Evolutionary conservation across 2,113 vertebrate species (phyloP).

Genomic region (Syngnathus scovelli): DNA sequence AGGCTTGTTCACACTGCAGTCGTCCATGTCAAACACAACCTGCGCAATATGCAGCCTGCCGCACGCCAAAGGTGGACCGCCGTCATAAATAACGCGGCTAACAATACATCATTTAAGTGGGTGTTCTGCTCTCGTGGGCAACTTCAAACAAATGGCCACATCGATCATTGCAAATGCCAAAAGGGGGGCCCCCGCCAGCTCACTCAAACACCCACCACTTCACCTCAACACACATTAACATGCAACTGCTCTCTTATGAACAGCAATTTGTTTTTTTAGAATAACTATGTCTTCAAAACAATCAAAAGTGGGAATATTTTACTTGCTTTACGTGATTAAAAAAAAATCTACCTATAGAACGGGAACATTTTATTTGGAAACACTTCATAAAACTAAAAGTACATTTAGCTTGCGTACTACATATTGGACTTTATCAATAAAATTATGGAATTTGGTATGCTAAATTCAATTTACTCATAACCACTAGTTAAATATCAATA

Average conservation of each 20-base stretch:
- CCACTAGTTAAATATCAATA: neutral
- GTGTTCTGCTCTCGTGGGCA: constrained; percentile 65
- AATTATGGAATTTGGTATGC: neutral
- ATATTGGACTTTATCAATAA: neutral
- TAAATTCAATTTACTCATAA: neutral
- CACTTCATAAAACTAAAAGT: no score
- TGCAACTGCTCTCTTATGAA: constrained; percentile 51
- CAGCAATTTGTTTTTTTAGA: constrained; percentile 49
- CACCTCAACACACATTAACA: constrained; percentile 47
- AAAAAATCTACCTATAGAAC: neutral
- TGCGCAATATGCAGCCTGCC: constrained; percentile 50
- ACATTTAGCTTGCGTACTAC: neutral
- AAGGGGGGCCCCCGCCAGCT: constrained; percentile 41
- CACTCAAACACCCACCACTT: constrained; percentile 28
- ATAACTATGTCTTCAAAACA: constrained; percentile 33
- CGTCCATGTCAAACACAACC: constrained; percentile 68
- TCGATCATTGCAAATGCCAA: constrained; percentile 62
- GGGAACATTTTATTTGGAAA: neutral
- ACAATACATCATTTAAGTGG: constrained; percentile 72
- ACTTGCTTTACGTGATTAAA: neutral
- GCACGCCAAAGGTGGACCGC: constrained; percentile 49
- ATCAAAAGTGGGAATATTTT: neutral
- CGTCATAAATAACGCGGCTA: constrained; percentile 70
- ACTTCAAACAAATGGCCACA: constrained; percentile 72
- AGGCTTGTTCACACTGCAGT: constrained; percentile 65